Conservation (phyloP, 2,797 vertebrate genomes). For the Notoglanidium macrostoma region DNA sequence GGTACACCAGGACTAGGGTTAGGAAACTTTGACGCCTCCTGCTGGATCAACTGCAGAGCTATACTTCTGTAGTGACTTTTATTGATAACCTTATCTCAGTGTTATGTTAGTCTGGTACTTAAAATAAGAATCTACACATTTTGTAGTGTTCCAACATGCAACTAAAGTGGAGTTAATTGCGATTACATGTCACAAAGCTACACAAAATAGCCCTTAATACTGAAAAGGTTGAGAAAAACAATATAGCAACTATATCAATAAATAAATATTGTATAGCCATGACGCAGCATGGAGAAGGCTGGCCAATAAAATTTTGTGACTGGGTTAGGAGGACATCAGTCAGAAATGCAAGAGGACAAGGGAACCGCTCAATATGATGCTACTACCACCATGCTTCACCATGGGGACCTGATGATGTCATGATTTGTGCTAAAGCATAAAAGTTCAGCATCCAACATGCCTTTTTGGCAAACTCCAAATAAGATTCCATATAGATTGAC, state of each 20-base stretch:
- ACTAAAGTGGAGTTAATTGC: not conserved
- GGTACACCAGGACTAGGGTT: not conserved
- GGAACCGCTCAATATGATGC: too few species aligned
- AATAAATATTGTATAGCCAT: not conserved
- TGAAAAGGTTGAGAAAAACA: not conserved
- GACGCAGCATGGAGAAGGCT: too few species aligned
- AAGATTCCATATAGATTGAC: too few species aligned
- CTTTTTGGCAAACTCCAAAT: not conserved
- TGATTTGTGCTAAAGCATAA: not conserved
- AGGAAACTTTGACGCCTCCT: not conserved
- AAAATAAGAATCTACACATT: not conserved
- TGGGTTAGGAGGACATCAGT: too few species aligned
- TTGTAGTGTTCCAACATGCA: not conserved
- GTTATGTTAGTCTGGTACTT: not conserved
- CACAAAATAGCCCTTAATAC: not conserved
- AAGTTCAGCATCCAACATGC: not conserved
- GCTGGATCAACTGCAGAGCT: constrained; percentile 13
- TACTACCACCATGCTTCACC: not conserved
- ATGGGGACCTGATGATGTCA: not conserved
- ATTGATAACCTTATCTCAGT: not conserved
- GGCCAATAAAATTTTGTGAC: not conserved
- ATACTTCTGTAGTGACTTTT: not conserved
- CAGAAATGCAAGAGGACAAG: not conserved
- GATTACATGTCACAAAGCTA: not conserved
- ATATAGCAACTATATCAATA: not conserved